Conservation (phyloP, 2,888 invertebrate genomes). For the Dicyrtoma fusca region DNA sequence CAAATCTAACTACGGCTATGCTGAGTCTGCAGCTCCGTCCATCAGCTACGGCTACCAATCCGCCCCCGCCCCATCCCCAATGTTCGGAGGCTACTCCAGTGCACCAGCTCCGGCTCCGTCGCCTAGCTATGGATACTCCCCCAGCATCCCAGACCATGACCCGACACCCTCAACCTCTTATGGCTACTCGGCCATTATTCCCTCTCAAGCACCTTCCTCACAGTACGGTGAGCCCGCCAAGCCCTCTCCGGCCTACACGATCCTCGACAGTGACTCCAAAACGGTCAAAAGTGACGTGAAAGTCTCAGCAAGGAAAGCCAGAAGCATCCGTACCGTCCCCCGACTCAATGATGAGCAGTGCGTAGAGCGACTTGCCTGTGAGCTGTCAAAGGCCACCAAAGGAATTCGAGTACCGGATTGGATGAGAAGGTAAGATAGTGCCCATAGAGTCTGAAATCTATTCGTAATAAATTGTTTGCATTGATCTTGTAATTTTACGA, state of each 20-base stretch:
- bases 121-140: neutral
- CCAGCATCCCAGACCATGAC: neutral
- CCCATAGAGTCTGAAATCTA: too few relatives aligned
- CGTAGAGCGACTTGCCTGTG: conserved; percentile 15
- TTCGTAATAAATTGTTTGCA: too few relatives aligned
- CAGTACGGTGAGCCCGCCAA: neutral
- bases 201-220: conserved; percentile 13
- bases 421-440: conserved; percentile 26
- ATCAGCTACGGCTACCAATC: neutral
- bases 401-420: conserved; percentile 17
- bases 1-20: too few relatives aligned
- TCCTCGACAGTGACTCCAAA: neutral
- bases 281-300: neutral
- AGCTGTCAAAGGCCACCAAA: neutral
- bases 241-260: neutral
- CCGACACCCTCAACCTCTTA: neutral
- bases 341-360: conserved; percentile 12
- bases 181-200: conserved; percentile 1
- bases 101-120: neutral
- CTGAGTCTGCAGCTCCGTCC: neutral
- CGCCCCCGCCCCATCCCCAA: neutral
- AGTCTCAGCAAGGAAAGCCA: neutral
- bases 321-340: neutral
- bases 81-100: neutral
- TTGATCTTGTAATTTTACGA: neutral